Base-by-base conservation (phyloP, 2,888 invertebrate genomes). In the Petrolisthes cinctipes region DNA sequence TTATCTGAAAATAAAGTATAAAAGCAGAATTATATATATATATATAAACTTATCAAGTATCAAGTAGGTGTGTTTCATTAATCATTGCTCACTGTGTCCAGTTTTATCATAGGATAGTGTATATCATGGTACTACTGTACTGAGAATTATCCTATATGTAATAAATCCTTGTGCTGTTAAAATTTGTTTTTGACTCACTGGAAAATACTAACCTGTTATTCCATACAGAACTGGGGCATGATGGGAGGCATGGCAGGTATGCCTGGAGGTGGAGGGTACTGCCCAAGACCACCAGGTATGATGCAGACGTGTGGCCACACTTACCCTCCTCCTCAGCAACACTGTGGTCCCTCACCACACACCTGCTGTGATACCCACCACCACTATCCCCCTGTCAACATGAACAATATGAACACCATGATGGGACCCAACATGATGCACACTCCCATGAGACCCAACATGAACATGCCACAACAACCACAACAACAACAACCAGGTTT, bases 141-240 rank as follows among this genome's bases (percentile, higher is more conserved):
- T 37, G 37, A 37, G 37, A 75, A 9, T 53, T 9, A 6, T 17
- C n/a, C 37, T 51, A 14, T 20, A 68, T 68, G 68, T 53, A 53
- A 53, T 76, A 66, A 66, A 66, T 66, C 17, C 54, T 76, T 76
- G n/a, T 20, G 51, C 6, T 14, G 54, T 76, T 76, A 53, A 76
- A 17, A 76, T 76, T 23, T n/a, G n/a, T n/a, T n/a, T n/a, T n/a
- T n/a, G n/a, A n/a, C n/a, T 37, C 37, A 37, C 37, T 37, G 37
- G 0, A 37, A 37, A 37, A 37, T 37, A 37, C 37, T 37, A 37
- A 37, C 37, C 2, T 5, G n/a, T 76, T 76, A 7, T 76, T 56
- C 76, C 9, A 83, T 87, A 51, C 87, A 87, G 87, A 75, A 66
- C 37, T 87, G 87, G 87, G 87, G 87, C 54, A 87, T 87, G 87